Conservation (phyloP, 30 jellyfish, hydroid and myxozoan genomes). For the Hydractinia echinata region DNA sequence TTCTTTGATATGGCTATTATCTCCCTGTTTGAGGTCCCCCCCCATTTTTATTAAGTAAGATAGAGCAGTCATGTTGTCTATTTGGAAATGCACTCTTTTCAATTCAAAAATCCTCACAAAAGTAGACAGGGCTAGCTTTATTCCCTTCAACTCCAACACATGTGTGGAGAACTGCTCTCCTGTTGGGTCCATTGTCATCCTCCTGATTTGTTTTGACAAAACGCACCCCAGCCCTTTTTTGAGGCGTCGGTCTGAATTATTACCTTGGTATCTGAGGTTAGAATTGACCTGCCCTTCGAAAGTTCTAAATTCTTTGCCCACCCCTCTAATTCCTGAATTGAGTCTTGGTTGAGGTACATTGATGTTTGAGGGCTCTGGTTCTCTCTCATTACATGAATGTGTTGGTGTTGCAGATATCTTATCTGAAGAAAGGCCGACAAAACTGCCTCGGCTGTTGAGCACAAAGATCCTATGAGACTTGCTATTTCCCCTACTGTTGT, state of each 20-base stretch:
- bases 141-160: slow-evolving; percentile 30
- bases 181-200: slow-evolving; percentile 34
- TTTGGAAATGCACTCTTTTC: slow-evolving; percentile 22
- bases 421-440: slow-evolving; percentile 25
- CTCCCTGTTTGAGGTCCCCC: slow-evolving; percentile 27
- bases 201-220: slow-evolving; percentile 4
- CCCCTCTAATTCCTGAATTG: slow-evolving; percentile 29
- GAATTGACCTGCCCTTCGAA: slow-evolving; percentile 34
- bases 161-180: slow-evolving; percentile 9
- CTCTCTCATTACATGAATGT: not conserved
- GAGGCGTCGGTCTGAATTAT: slow-evolving; percentile 33
- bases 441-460: slow-evolving; percentile 48
- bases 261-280: not conserved
- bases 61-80: slow-evolving; percentile 33
- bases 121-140: slow-evolving; percentile 17
- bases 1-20: slow-evolving; percentile 21
- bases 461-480: slow-evolving; percentile 28
- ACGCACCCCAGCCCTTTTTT: slow-evolving; percentile 47
- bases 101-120: not conserved
- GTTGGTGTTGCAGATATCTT: slow-evolving; percentile 33
- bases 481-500: slow-evolving; percentile 23
- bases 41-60: slow-evolving; percentile 15
- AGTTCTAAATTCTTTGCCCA: slow-evolving; percentile 25
- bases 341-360: slow-evolving; percentile 10
- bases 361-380: not conserved